Percentiles rank a stretch among this genome's conserved stretches.
Conservation (phyloP, 2,888 invertebrate genomes). For the Neoascia interrupta region DNA sequence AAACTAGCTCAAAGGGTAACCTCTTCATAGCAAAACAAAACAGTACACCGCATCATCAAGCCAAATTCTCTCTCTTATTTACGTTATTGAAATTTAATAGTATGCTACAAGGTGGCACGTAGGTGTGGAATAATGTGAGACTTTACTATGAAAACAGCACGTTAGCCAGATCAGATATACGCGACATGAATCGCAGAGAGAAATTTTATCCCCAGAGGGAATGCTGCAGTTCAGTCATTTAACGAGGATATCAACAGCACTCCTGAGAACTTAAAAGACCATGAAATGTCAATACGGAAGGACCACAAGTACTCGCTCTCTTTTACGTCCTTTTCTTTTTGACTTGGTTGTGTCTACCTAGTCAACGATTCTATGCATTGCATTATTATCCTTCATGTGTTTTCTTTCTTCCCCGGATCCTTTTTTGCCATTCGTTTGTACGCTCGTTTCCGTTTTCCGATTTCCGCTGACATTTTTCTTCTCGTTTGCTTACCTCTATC, state of each 20-base stretch:
- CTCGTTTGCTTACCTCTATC: too few species aligned
- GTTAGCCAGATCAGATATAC: constrained; percentile 67
- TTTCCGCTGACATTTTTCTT: constrained; percentile 5
- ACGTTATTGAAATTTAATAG: constrained; percentile 67
- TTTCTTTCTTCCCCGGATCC: neutral
- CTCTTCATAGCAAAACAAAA: too few species aligned
- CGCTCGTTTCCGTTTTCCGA: constrained; percentile 52
- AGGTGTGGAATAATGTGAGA: constrained; percentile 57
- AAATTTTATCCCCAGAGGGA: constrained; percentile 34
- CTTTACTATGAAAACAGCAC: constrained; percentile 66
- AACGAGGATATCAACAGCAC: constrained; percentile 42
- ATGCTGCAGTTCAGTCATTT: constrained; percentile 42
- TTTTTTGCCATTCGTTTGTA: constrained; percentile 39
- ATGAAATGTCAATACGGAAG: constrained; percentile 54
- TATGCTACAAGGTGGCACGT: constrained; percentile 57
- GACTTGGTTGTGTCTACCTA: too few species aligned
- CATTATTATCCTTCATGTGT: neutral
- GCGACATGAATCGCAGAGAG: constrained; percentile 57
- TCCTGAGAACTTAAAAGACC: constrained; percentile 55
- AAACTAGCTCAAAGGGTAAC: too few species aligned
- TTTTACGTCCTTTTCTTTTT: neutral
- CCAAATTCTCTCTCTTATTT: constrained; percentile 55
- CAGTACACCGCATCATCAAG: too few species aligned
- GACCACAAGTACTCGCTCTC: neutral
- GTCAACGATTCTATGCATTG: too few species aligned